Conservation (phyloP, 2,888 invertebrate species). For the Andrena minutula region DNA sequence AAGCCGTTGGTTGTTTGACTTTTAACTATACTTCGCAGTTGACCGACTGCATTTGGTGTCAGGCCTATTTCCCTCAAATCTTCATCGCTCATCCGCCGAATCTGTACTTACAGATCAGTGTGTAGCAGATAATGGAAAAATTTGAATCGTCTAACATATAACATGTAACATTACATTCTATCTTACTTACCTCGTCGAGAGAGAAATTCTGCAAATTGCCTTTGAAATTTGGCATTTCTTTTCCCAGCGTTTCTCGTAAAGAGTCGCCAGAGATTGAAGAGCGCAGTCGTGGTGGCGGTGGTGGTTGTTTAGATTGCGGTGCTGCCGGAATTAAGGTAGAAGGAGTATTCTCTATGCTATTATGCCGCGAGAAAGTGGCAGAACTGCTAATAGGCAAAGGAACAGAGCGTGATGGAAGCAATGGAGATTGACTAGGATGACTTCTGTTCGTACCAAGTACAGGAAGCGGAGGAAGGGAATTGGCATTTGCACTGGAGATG, state of each 20-base stretch:
- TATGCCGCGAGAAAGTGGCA: constrained; percentile 76
- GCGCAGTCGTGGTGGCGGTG: constrained; percentile 81
- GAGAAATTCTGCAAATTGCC: constrained; percentile 83
- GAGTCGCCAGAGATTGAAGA: constrained; percentile 79
- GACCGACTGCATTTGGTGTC: constrained; percentile 86
- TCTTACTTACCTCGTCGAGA: constrained; percentile 84
- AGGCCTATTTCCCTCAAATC: constrained; percentile 87
- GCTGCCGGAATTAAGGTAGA: constrained; percentile 65
- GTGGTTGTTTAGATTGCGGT: constrained; percentile 76
- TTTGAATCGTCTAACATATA: neutral
- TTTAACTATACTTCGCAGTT: constrained; percentile 87
- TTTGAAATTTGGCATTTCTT: constrained; percentile 83
- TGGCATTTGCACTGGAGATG: constrained; percentile 79
- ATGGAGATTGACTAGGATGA: constrained; percentile 75
- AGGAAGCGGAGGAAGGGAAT: constrained; percentile 75
- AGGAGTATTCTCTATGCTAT: constrained; percentile 74
- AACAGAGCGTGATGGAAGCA: constrained; percentile 76
- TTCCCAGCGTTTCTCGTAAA: constrained; percentile 81
- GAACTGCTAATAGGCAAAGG: constrained; percentile 75
- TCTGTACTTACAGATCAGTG: constrained; percentile 84
- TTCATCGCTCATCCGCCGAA: constrained; percentile 88
- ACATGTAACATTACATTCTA: neutral
- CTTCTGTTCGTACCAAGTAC: constrained; percentile 71
- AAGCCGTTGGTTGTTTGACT: constrained; percentile 83
- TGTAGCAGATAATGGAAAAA: constrained; percentile 10